Evolutionary conservation across 2,797 vertebrate genomes (phyloP).

Genomic region (Tenualosa ilisha): DNA sequence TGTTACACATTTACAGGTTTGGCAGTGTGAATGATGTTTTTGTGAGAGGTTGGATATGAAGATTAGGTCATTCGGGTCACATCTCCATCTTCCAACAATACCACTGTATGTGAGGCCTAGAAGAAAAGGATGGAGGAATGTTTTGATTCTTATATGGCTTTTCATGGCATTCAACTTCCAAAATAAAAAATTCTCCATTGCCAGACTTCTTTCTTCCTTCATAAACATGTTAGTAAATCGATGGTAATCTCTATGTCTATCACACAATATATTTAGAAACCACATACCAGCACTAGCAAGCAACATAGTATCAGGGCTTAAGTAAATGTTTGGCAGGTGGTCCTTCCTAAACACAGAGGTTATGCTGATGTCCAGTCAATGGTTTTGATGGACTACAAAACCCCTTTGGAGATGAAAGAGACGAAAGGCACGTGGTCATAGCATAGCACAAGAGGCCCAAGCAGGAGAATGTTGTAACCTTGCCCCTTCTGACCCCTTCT

Average conservation of each 20-base stretch:
- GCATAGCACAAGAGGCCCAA: neutral
- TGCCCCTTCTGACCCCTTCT: neutral
- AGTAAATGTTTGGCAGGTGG: neutral
- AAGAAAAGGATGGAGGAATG: neutral
- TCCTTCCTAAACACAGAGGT: conserved; percentile 1
- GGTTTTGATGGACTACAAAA: neutral
- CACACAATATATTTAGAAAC: conserved; percentile 1
- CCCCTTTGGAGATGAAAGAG: neutral
- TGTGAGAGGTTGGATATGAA: neutral
- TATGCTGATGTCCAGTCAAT: neutral
- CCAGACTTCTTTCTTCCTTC: neutral
- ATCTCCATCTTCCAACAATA: neutral
- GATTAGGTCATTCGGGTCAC: neutral
- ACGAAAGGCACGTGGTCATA: neutral
- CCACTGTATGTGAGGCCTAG: neutral
- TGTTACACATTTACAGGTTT: neutral
- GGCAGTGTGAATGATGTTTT: neutral
- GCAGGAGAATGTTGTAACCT: neutral
- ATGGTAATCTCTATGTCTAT: neutral
- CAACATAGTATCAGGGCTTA: neutral
- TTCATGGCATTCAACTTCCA: neutral
- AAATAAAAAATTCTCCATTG: neutral
- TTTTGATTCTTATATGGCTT: neutral
- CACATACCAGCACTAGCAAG: neutral
- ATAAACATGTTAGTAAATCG: neutral